Evolutionary conservation across 2,797 vertebrate species (phyloP).

Genomic region (Eidolon dupreanum): DNA sequence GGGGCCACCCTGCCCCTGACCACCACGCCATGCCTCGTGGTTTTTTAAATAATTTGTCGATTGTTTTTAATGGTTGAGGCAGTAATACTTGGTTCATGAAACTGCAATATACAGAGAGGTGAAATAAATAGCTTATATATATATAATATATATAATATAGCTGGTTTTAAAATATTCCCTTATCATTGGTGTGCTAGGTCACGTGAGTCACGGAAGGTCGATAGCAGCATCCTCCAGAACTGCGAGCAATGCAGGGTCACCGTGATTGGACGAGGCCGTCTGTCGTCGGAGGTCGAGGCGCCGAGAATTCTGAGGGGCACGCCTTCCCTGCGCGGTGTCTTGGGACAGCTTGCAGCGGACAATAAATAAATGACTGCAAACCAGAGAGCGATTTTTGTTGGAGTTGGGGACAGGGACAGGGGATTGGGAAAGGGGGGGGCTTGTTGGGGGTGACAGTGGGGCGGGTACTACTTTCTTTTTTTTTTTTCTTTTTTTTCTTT

Average conservation of each 20-base stretch:
- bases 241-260: slow-evolving; percentile 87
- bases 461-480: slow-evolving; percentile 55
- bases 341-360: slow-evolving; percentile 82
- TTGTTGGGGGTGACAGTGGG: neutral
- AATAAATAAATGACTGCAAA: slow-evolving; percentile 88
- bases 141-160: slow-evolving; percentile 92
- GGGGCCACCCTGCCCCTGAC: neutral
- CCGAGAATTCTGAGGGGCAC: slow-evolving; percentile 84
- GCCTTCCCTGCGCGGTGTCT: slow-evolving; percentile 84
- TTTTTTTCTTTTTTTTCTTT: neutral
- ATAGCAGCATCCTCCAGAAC: slow-evolving; percentile 90
- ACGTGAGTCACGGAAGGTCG: slow-evolving; percentile 88
- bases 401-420: slow-evolving; percentile 50
- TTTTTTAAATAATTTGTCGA: slow-evolving; percentile 87
- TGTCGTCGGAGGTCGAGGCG: slow-evolving; percentile 85
- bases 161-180: slow-evolving; percentile 92
- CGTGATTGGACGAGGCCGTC: slow-evolving; percentile 85
- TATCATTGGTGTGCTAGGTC: slow-evolving; percentile 90
- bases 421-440: neutral
- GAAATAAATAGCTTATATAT: slow-evolving; percentile 95
- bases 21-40: slow-evolving; percentile 52
- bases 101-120: slow-evolving; percentile 91
- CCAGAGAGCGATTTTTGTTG: slow-evolving; percentile 84
- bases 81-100: slow-evolving; percentile 91
- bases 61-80: slow-evolving; percentile 90